Evolutionary conservation across 1,140 invertebrate genomes (phyloP).

Genomic region (Leptestheria dahalacensis): DNA sequence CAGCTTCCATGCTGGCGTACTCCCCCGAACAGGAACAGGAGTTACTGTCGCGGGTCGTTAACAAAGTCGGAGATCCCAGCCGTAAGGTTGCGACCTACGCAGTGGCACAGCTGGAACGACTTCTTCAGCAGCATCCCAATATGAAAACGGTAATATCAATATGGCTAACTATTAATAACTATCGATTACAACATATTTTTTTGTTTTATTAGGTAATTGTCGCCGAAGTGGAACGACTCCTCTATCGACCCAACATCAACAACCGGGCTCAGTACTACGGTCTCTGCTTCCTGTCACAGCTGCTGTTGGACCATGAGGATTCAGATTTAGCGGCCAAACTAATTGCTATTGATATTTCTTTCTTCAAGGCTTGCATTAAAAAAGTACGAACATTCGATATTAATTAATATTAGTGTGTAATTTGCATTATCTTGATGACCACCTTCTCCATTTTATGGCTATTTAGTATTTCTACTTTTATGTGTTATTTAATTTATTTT

Average conservation of each 20-base stretch:
- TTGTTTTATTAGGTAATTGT: conserved; percentile 40
- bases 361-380: conserved; percentile 84
- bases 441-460: too few relatives aligned
- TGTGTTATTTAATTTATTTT: too few relatives aligned
- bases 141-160: conserved; percentile 52
- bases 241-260: conserved; percentile 65
- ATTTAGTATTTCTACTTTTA: neutral
- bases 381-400: conserved; percentile 32
- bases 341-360: conserved; percentile 83
- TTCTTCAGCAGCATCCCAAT: conserved; percentile 72
- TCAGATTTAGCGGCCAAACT: conserved; percentile 59
- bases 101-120: conserved; percentile 65
- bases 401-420: neutral
- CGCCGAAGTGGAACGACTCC: conserved; percentile 69
- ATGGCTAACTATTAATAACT: neutral
- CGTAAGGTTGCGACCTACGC: conserved; percentile 74
- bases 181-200: neutral
- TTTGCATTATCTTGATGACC: neutral
- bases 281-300: conserved; percentile 77
- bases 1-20: conserved; percentile 60
- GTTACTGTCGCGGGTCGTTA: conserved; percentile 65
- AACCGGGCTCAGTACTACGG: conserved; percentile 81
- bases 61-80: conserved; percentile 88
- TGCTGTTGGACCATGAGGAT: conserved; percentile 52
- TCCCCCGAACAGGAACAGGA: conserved; percentile 81